Evolutionary conservation across 1,140 invertebrate genomes (phyloP).

Genomic region (Samia ricini): DNA sequence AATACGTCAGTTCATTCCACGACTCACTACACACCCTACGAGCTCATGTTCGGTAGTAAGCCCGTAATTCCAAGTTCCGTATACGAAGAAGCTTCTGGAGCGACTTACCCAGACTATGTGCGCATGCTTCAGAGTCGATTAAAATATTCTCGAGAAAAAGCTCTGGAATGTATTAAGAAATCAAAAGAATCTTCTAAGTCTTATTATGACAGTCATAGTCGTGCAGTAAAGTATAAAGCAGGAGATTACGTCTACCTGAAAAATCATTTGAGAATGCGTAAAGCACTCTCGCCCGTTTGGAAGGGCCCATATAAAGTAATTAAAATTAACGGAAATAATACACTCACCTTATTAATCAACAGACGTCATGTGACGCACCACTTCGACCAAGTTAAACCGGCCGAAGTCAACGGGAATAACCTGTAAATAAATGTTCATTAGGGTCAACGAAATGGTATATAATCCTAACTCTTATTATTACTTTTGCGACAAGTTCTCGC

Average conservation of each 20-base stretch:
- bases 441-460: too few species aligned
- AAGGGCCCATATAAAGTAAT: too few species aligned
- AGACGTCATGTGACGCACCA: conserved; percentile 14
- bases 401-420: too few species aligned
- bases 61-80: neutral
- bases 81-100: neutral
- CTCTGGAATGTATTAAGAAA: neutral
- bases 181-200: conserved; percentile 1
- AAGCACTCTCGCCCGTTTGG: conserved; percentile 14
- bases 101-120: conserved; percentile 1
- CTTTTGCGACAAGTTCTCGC: too few species aligned
- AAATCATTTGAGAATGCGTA: conserved; percentile 10
- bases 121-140: neutral
- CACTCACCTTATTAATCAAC: conserved; percentile 14
- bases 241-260: conserved; percentile 11
- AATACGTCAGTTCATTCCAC: neutral
- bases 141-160: neutral
- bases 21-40: neutral
- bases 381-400: conserved; percentile 11
- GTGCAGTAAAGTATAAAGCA: neutral
- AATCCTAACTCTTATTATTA: too few species aligned
- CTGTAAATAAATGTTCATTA: too few species aligned
- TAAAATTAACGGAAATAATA: conserved; percentile 9
- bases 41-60: neutral
- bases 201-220: neutral